phyloP scores from a whole-genome alignment of 2,113 vertebrate species.

The Balaeniceps rex region DNA sequence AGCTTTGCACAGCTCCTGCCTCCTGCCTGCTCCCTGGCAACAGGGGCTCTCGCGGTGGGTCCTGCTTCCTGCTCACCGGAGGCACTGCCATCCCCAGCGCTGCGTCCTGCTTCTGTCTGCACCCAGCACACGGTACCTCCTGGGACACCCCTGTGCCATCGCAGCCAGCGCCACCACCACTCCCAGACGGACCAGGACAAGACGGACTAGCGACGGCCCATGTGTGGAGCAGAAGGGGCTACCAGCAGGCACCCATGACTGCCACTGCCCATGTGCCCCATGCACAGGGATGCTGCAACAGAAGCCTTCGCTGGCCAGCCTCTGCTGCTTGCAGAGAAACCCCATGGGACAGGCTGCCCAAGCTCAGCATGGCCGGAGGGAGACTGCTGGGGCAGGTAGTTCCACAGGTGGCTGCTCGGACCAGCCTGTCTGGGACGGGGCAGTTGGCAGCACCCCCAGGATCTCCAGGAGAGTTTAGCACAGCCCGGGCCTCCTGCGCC shows the following conservation, averaged over 20 bases:
- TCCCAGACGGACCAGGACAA: background rate
- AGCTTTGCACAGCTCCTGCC: background rate
- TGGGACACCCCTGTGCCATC: background rate
- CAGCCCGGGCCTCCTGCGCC: background rate
- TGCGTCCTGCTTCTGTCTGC: background rate
- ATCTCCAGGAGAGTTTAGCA: background rate
- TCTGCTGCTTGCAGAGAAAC: background rate
- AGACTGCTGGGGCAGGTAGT: background rate
- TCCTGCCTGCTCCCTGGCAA: background rate
- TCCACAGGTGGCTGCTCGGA: background rate
- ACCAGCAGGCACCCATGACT: background rate
- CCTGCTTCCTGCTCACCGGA: background rate
- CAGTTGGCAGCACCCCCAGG: background rate
- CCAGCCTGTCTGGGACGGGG: background rate
- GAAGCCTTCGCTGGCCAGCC: background rate
- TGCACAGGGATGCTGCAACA: background rate
- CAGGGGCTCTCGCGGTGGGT: accelerated
- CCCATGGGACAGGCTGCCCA: background rate
- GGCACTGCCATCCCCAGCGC: accelerated
- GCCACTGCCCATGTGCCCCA: background rate
- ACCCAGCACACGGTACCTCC: background rate
- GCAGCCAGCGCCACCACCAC: background rate
- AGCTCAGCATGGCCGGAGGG: accelerated
- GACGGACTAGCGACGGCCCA: accelerated
- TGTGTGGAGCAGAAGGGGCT: background rate